Percentiles rank a stretch among this genome's conserved stretches.
Evolutionary conservation across 2,113 vertebrate species (phyloP).

Genomic region (Pandion haliaetus): DNA sequence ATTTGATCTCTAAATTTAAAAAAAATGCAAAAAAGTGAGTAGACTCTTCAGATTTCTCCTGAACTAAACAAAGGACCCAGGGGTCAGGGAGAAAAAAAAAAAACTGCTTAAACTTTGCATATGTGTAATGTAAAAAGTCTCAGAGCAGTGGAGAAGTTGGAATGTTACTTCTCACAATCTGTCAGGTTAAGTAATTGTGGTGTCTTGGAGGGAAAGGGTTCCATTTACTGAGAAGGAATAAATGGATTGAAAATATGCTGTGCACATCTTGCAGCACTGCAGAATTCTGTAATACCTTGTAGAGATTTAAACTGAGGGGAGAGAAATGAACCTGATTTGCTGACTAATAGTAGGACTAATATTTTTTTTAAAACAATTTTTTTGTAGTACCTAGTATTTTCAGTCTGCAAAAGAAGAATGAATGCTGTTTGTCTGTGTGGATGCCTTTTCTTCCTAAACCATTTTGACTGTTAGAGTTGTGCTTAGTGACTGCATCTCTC

Average conservation of each 20-base stretch:
- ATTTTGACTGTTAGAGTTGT: not conserved
- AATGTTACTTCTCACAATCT: not conserved
- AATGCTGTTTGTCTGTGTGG: not conserved
- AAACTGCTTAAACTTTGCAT: not conserved
- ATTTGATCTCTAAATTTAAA: not conserved
- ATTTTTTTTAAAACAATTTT: not conserved
- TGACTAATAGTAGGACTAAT: not conserved
- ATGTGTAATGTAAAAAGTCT: not conserved
- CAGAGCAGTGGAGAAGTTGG: not conserved
- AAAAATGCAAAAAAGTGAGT: not conserved
- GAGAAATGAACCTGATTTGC: not conserved
- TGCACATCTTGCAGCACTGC: not conserved
- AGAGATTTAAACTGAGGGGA: not conserved
- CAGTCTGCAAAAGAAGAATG: not conserved
- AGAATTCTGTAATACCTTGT: not conserved
- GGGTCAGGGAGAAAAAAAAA: not conserved
- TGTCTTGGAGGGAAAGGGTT: not conserved
- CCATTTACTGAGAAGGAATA: not conserved
- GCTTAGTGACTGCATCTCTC: not conserved
- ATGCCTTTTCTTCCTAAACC: not conserved
- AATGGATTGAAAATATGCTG: not conserved
- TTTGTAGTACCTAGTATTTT: not conserved
- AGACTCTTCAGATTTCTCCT: not conserved
- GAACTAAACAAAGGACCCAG: not conserved
- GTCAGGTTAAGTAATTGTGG: not conserved